Evolutionary conservation across 2,888 invertebrate genomes (phyloP).

Genomic region (Hymenopus coronatus): DNA sequence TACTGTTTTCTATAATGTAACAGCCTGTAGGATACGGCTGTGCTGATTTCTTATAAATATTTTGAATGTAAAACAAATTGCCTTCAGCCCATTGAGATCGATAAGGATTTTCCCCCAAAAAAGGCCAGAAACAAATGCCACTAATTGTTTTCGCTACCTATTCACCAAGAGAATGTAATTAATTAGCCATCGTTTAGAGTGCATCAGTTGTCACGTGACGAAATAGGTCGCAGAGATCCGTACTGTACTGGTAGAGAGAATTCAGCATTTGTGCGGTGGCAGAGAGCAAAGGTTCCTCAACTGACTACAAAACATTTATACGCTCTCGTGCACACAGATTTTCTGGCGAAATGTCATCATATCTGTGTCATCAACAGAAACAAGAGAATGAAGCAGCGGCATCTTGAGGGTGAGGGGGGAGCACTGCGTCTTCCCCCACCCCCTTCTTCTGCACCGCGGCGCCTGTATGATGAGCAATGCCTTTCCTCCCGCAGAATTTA

Average conservation of each 20-base stretch:
- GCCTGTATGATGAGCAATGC: conserved; percentile 5
- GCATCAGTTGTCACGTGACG: neutral
- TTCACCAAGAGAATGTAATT: no score
- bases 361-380: conserved; percentile 12
- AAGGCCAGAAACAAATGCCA: no score
- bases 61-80: no score
- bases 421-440: neutral
- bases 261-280: neutral
- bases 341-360: neutral
- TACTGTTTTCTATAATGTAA: no score
- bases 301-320: neutral
- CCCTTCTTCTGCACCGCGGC: neutral
- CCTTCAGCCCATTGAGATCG: no score
- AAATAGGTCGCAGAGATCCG: neutral
- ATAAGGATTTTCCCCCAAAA: no score
- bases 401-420: neutral
- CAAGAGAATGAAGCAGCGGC: neutral
- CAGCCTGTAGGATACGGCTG: no score
- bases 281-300: neutral
- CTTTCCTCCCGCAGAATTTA: conserved; percentile 11
- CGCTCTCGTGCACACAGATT: neutral
- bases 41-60: no score
- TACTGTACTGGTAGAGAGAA: no score
- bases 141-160: no score
- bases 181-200: neutral